phyloP scores from a whole-genome alignment of 2,797 vertebrate species.

The Gymnoscopelus microlampas region DNA sequence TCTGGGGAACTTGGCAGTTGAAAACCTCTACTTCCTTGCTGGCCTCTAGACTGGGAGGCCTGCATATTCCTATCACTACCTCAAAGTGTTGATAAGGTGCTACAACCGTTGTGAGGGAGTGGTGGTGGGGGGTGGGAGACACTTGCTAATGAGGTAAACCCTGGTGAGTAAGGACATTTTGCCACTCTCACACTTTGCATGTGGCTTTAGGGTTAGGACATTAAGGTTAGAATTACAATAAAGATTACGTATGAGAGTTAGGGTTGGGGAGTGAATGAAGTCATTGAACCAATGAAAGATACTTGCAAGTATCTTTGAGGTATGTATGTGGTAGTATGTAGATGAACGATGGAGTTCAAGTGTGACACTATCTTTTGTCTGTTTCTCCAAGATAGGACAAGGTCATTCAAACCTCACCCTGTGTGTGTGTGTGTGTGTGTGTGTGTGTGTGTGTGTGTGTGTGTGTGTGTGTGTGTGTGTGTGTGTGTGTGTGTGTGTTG shows the following conservation, averaged over 20 bases:
- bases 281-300: too few species aligned
- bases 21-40: slow-evolving; percentile 15
- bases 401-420: slow-evolving; percentile 43
- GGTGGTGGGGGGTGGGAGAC: too few species aligned
- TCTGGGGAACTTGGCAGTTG: slow-evolving; percentile 4
- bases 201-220: too few species aligned
- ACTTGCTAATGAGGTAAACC: too few species aligned
- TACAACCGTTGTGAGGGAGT: neutral
- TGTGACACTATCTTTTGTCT: slow-evolving; percentile 38
- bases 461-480: slow-evolving; percentile 20
- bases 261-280: too few species aligned
- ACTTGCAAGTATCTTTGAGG: too few species aligned
- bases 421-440: neutral
- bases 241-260: too few species aligned
- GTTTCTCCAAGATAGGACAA: slow-evolving; percentile 55
- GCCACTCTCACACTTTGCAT: too few species aligned
- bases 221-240: too few species aligned
- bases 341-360: slow-evolving; percentile 4
- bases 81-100: slow-evolving; percentile 23
- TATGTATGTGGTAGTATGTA: neutral
- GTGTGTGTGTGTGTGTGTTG: slow-evolving; percentile 7
- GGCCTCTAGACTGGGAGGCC: slow-evolving; percentile 2
- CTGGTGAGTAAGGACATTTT: too few species aligned
- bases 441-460: slow-evolving; percentile 4
- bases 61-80: slow-evolving; percentile 12